phyloP scores from a whole-genome alignment of 2,888 invertebrate genomes.

The Pomacea canaliculata region DNA sequence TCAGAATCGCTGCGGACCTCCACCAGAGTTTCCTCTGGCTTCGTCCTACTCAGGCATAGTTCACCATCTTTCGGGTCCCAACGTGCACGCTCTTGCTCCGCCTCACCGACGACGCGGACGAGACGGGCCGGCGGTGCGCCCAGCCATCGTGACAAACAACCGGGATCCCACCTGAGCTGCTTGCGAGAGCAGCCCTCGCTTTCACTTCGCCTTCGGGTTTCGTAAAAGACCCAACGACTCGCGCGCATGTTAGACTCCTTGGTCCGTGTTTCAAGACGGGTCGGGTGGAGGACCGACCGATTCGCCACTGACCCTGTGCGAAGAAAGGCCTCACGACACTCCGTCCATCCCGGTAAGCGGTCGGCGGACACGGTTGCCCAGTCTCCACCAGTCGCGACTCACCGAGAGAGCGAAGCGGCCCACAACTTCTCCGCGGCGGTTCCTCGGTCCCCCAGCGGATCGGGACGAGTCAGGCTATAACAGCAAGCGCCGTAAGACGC shows the following conservation, averaged over 20 bases:
- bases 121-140: conserved; percentile 18
- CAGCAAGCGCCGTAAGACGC: not conserved
- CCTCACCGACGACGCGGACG: conserved; percentile 18
- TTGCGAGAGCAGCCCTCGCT: conserved; percentile 72
- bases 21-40: conserved; percentile 25
- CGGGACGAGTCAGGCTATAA: conserved; percentile 11
- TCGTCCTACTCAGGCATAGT: conserved; percentile 20
- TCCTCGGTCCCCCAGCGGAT: conserved; percentile 7
- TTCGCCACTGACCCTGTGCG: conserved; percentile 28
- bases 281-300: conserved; percentile 68
- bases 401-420: conserved; percentile 7
- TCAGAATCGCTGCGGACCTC: conserved; percentile 19
- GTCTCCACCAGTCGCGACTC: conserved; percentile 9
- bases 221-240: conserved; percentile 75
- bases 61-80: conserved; percentile 23
- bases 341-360: conserved; percentile 2
- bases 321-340: not conserved
- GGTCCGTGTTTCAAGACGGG: conserved; percentile 85
- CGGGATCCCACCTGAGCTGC: conserved; percentile 37
- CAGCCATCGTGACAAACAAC: conserved; percentile 26
- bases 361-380: conserved; percentile 17
- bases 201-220: conserved; percentile 79
- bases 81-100: conserved; percentile 16
- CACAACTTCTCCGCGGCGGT: conserved; percentile 2
- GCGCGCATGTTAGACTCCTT: conserved; percentile 81